Percentiles rank a stretch among this genome's conserved stretches.
These are phyloP conservation scores for Smithornis capensis DNA, from an alignment of 2,113 vertebrate genomes.

Conservation along the genomic window DNA sequence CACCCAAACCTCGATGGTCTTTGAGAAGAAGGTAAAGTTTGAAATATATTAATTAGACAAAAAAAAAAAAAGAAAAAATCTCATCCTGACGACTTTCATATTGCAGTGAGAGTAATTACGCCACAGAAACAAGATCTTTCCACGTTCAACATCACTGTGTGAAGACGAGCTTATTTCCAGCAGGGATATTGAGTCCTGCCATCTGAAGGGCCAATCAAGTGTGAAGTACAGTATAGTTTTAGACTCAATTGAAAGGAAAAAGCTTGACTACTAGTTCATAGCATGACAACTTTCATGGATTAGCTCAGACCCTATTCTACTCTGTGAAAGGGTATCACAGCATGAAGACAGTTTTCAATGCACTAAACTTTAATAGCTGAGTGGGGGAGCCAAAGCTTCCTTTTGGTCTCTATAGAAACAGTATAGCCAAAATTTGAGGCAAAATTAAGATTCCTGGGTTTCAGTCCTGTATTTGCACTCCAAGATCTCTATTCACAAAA, in stretches of 20 bases:
- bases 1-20: constrained; percentile 12
- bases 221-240: constrained; percentile 94
- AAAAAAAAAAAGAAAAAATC: background rate
- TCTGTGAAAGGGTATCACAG: constrained; percentile 94
- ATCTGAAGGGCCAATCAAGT: constrained; percentile 96
- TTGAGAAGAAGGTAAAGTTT: constrained; percentile 35
- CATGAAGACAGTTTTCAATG: constrained; percentile 97
- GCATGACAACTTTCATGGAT: constrained; percentile 98
- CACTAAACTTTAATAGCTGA: constrained; percentile 95
- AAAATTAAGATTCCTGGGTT: constrained; percentile 91
- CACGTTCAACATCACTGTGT: constrained; percentile 84
- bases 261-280: constrained; percentile 95
- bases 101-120: constrained; percentile 85
- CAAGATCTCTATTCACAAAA: constrained; percentile 63
- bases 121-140: constrained; percentile 90
- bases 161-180: constrained; percentile 90
- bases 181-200: constrained; percentile 91
- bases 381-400: constrained; percentile 88
- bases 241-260: constrained; percentile 95
- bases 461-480: constrained; percentile 76
- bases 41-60: constrained; percentile 43
- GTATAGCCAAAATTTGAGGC: constrained; percentile 90
- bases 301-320: constrained; percentile 98
- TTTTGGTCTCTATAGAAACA: constrained; percentile 95
- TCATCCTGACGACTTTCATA: constrained; percentile 70